phyloP scores from a whole-genome alignment of 2,888 invertebrate species.

The Polia nebulosa region DNA sequence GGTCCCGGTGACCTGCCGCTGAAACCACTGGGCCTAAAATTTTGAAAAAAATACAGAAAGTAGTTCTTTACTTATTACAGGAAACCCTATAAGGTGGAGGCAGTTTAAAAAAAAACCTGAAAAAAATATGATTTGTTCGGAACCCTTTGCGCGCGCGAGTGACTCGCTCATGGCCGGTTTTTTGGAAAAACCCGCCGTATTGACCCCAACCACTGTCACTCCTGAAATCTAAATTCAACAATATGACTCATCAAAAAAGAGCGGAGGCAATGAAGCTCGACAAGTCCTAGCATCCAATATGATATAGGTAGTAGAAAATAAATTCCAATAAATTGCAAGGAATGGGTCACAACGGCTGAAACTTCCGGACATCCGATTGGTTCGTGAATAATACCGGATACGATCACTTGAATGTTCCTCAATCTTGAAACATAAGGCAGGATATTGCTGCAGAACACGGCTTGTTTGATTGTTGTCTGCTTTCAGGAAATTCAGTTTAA shows the following conservation, averaged over 20 bases:
- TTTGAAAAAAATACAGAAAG: too few species aligned
- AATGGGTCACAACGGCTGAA: conserved; percentile 61
- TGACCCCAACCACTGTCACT: neutral
- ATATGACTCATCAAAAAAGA: neutral
- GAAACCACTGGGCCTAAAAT: too few species aligned
- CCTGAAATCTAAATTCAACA: neutral
- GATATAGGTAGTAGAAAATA: conserved; percentile 56
- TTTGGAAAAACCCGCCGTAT: neutral
- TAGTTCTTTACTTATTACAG: too few species aligned
- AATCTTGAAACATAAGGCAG: conserved; percentile 69
- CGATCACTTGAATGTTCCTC: conserved; percentile 73
- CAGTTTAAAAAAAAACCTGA: too few species aligned
- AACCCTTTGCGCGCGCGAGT: too few species aligned
- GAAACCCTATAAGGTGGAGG: too few species aligned
- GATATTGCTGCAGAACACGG: conserved; percentile 48
- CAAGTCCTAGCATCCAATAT: conserved; percentile 36
- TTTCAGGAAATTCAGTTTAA: conserved; percentile 19
- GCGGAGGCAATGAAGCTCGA: neutral
- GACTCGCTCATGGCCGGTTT: too few species aligned
- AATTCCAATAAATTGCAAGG: conserved; percentile 59
- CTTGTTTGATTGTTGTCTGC: conserved; percentile 23
- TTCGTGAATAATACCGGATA: conserved; percentile 77
- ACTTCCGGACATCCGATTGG: conserved; percentile 72
- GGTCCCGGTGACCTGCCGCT: too few species aligned
- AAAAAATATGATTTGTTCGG: too few species aligned